A percentile compares a stretch with the other conserved stretches of the same genome.
Conservation (phyloP, 2,888 invertebrate species). For the Clusia tigrina region DNA sequence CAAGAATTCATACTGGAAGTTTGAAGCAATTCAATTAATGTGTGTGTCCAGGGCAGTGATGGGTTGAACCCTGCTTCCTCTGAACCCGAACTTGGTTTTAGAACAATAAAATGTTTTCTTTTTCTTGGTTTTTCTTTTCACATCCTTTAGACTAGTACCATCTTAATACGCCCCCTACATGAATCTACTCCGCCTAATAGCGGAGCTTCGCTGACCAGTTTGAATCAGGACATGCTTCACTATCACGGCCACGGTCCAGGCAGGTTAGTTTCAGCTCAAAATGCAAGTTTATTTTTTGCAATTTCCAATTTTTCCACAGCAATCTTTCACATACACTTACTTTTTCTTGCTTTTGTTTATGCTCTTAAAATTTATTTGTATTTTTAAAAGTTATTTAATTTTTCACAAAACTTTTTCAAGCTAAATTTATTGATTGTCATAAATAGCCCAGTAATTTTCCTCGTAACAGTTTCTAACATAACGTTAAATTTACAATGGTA, state of each 20-base stretch:
- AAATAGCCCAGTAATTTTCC: too few relatives aligned
- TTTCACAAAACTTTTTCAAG: too few relatives aligned
- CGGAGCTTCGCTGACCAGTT: constrained; percentile 59
- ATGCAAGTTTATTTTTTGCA: constrained; percentile 20
- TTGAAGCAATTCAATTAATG: not conserved
- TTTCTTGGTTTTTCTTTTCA: constrained; percentile 5
- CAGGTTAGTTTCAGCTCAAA: constrained; percentile 41
- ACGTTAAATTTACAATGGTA: too few relatives aligned
- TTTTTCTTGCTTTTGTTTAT: too few relatives aligned
- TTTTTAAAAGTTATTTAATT: too few relatives aligned
- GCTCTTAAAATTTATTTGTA: too few relatives aligned
- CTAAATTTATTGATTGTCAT: too few relatives aligned
- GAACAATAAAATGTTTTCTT: not conserved
- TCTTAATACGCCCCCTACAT: constrained; percentile 60
- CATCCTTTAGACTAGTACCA: constrained; percentile 59
- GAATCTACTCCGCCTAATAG: constrained; percentile 61
- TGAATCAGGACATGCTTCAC: constrained; percentile 57
- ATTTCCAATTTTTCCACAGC: constrained; percentile 13
- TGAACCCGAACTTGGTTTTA: not conserved
- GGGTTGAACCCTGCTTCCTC: not conserved
- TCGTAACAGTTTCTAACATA: too few relatives aligned
- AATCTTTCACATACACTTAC: too few relatives aligned
- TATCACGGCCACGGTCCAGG: constrained; percentile 37
- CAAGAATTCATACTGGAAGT: not conserved
- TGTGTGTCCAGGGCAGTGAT: too few relatives aligned